phyloP scores from a whole-genome alignment of 2,888 invertebrate genomes.

The Ctenicera cuprea region DNA sequence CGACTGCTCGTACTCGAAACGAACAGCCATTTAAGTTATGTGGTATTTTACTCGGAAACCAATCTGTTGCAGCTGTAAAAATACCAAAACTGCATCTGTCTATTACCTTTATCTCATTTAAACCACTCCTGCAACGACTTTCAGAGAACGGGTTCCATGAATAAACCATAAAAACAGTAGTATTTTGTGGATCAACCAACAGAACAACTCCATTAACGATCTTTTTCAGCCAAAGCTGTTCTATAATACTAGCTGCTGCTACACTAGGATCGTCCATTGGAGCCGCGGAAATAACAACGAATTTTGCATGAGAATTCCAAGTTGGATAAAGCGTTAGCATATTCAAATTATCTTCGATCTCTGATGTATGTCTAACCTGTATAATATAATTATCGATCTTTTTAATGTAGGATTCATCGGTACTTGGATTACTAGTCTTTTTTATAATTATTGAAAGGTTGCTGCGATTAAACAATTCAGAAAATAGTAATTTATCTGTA shows the following conservation, averaged over 20 bases:
- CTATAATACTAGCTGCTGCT: slow-evolving; percentile 55
- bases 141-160: slow-evolving; percentile 63
- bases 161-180: slow-evolving; percentile 58
- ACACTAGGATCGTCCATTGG: slow-evolving; percentile 50
- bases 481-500: slow-evolving; percentile 55
- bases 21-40: slow-evolving; percentile 64
- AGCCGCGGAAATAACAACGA: slow-evolving; percentile 60
- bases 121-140: slow-evolving; percentile 58
- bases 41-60: slow-evolving; percentile 64
- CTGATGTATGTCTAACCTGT: slow-evolving; percentile 49
- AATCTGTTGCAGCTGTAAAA: slow-evolving; percentile 42
- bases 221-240: slow-evolving; percentile 55
- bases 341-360: slow-evolving; percentile 51
- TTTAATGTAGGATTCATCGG: slow-evolving; percentile 26
- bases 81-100: slow-evolving; percentile 59
- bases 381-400: slow-evolving; percentile 58
- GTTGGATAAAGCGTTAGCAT: slow-evolving; percentile 47
- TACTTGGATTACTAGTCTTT: slow-evolving; percentile 35
- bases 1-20: slow-evolving; percentile 63
- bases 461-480: slow-evolving; percentile 48
- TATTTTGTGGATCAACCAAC: slow-evolving; percentile 54
- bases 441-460: slow-evolving; percentile 56
- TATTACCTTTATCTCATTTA: slow-evolving; percentile 55
- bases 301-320: slow-evolving; percentile 60
- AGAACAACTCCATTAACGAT: slow-evolving; percentile 62